Conservation (phyloP, 2,888 invertebrate genomes). For the Acronicta leporina region DNA sequence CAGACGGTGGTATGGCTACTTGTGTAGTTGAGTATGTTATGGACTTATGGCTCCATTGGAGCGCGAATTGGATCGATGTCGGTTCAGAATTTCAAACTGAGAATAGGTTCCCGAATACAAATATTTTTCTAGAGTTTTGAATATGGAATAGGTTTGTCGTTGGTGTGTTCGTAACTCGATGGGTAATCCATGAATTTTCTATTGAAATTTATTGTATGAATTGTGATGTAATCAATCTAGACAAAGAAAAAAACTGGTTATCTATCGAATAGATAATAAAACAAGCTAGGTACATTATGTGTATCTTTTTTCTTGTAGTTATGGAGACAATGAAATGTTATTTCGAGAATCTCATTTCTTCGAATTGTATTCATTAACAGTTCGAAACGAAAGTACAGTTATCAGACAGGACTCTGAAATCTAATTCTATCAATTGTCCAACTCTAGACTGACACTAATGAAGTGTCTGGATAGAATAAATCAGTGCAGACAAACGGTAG, state of each 20-base stretch:
- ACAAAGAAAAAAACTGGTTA: too few species aligned
- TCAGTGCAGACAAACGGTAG: slow-evolving; percentile 40
- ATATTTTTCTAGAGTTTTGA: slow-evolving; percentile 10
- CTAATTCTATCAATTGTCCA: slow-evolving; percentile 20
- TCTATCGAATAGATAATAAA: too few species aligned
- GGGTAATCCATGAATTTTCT: too few species aligned
- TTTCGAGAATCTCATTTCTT: slow-evolving; percentile 7
- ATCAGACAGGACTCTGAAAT: slow-evolving; percentile 15
- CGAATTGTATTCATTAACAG: slow-evolving; percentile 7
- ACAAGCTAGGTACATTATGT: too few species aligned
- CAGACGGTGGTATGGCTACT: slow-evolving; percentile 40
- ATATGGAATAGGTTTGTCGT: slow-evolving; percentile 2
- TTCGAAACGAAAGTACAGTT: slow-evolving; percentile 4
- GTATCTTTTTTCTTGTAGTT: neutral
- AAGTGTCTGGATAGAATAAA: slow-evolving; percentile 33
- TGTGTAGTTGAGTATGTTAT: slow-evolving; percentile 2
- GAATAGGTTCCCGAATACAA: slow-evolving; percentile 15
- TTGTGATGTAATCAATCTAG: too few species aligned
- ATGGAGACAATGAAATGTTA: too few species aligned
- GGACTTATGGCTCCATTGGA: slow-evolving; percentile 18
- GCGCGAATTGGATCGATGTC: slow-evolving; percentile 28
- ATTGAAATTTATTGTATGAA: too few species aligned
- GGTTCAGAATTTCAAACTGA: slow-evolving; percentile 22
- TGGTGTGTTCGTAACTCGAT: too few species aligned
- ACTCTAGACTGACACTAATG: slow-evolving; percentile 28